Conservation (phyloP, 2,113 vertebrate species). For the Campylorhamphus procurvoides region DNA sequence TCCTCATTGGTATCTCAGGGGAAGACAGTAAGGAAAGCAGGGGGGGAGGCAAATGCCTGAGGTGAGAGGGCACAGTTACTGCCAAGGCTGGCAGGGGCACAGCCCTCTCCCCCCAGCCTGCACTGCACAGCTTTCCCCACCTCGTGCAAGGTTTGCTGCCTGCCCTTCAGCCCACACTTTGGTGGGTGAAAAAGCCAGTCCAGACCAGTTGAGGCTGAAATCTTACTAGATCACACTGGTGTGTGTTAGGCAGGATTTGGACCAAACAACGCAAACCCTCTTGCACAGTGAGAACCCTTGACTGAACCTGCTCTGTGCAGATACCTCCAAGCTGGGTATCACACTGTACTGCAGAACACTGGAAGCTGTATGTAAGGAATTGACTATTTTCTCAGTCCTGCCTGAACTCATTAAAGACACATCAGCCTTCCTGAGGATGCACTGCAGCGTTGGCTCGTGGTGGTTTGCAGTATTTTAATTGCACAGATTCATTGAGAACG, state of each 20-base stretch:
- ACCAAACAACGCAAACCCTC: not conserved
- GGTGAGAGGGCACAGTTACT: not conserved
- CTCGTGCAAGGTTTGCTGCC: not conserved
- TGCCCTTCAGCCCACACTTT: not conserved
- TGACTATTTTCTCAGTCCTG: not conserved
- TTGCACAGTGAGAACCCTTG: not conserved
- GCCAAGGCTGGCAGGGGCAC: not conserved
- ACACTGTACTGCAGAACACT: not conserved
- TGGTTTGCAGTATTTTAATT: not conserved
- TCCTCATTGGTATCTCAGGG: not conserved
- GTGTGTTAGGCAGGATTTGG: not conserved
- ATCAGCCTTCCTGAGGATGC: not conserved
- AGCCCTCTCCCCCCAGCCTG: not conserved
- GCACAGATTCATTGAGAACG: not conserved
- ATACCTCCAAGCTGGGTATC: not conserved
- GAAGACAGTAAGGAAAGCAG: not conserved
- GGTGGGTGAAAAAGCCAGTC: not conserved
- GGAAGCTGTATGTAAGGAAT: not conserved
- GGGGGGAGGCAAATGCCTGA: not conserved
- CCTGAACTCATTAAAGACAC: not conserved
- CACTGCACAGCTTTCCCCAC: not conserved
- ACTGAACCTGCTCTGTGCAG: not conserved
- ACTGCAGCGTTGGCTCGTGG: not conserved
- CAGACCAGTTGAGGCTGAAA: not conserved
- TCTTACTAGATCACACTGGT: not conserved